Conservation (phyloP, 2,888 invertebrate genomes). For the Latheticus oryzae region DNA sequence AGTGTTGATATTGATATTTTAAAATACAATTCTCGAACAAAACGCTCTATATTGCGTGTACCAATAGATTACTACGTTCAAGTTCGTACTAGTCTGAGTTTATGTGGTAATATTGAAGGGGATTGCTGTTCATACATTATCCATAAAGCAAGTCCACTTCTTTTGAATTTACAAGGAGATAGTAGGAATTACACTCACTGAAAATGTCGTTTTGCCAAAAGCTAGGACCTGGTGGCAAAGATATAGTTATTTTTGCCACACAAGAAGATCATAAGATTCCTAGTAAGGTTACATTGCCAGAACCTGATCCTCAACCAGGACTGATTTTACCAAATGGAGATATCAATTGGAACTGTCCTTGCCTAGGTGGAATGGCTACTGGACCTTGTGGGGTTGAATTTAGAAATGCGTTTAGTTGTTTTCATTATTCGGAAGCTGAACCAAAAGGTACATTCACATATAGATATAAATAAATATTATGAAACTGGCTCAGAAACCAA, state of each 20-base stretch:
- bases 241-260: conserved; percentile 84
- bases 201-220: conserved; percentile 67
- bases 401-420: conserved; percentile 94
- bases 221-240: conserved; percentile 74
- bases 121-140: conserved; percentile 68
- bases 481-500: too few species aligned
- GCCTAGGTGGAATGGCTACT: conserved; percentile 96
- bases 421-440: conserved; percentile 90
- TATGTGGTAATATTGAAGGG: conserved; percentile 67
- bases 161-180: conserved; percentile 62
- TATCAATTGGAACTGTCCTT: conserved; percentile 98
- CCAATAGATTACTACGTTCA: conserved; percentile 68
- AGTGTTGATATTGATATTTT: conserved; percentile 69
- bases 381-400: conserved; percentile 96
- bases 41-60: conserved; percentile 70
- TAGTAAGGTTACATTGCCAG: conserved; percentile 76
- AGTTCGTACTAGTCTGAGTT: conserved; percentile 70
- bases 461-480: too few species aligned
- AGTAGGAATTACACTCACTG: conserved; percentile 61
- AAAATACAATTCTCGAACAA: conserved; percentile 66
- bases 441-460: conserved; percentile 85
- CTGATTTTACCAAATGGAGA: conserved; percentile 86
- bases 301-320: conserved; percentile 81
- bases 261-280: conserved; percentile 82
- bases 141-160: conserved; percentile 67